Evolutionary conservation across 2,113 vertebrate genomes (phyloP).

Genomic region (Cyanistes caeruleus): DNA sequence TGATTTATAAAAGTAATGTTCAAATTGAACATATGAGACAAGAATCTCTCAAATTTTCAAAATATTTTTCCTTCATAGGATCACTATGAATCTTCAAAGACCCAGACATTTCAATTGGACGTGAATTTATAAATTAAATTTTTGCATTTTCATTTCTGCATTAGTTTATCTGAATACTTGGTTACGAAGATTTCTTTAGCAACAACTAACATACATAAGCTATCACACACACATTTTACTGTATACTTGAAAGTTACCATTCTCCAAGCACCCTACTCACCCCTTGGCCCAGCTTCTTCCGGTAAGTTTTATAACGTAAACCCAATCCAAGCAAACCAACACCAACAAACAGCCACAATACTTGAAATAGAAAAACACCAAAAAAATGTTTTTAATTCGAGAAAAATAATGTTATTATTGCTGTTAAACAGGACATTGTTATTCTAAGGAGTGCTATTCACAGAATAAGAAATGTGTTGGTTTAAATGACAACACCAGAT

Average conservation of each 20-base stretch:
- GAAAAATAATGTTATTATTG: neutral
- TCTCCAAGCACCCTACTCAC: conserved; percentile 57
- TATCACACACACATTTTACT: neutral
- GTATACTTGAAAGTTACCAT: neutral
- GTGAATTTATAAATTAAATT: neutral
- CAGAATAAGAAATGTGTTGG: neutral
- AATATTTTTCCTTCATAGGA: neutral
- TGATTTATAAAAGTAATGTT: neutral
- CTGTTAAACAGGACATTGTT: neutral
- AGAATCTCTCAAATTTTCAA: neutral
- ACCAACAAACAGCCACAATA: conserved; percentile 77
- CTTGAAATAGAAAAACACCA: conserved; percentile 55
- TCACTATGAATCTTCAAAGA: neutral
- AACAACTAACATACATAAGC: neutral
- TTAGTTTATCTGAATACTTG: neutral
- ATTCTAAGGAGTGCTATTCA: neutral
- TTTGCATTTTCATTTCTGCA: neutral
- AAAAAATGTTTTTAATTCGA: neutral
- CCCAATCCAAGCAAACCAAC: conserved; percentile 75
- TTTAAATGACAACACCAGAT: neutral
- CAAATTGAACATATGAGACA: neutral
- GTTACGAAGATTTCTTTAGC: neutral
- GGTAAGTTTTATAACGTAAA: conserved; percentile 70
- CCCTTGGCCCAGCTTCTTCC: conserved; percentile 67
- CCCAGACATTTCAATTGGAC: neutral